Conservation (phyloP, 2,888 invertebrate genomes). For the Dynastes grantii region DNA sequence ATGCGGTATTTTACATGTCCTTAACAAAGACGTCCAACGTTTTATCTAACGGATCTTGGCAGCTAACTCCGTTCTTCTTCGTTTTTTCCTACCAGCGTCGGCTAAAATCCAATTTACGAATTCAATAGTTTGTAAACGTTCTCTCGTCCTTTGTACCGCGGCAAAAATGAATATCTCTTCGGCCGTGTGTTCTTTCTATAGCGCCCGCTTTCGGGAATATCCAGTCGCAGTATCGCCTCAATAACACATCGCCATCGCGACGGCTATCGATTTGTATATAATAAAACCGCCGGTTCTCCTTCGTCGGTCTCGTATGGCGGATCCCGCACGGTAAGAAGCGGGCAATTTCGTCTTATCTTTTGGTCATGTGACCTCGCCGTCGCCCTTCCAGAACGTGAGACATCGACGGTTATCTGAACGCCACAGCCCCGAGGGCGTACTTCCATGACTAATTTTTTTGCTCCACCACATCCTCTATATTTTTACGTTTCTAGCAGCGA, state of each 20-base stretch:
- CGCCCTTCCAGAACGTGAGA: not conserved
- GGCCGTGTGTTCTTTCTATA: conserved; percentile 23
- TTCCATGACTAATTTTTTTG: conserved; percentile 37
- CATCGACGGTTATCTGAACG: conserved; percentile 29
- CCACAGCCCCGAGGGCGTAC: conserved; percentile 14
- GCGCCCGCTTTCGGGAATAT: conserved; percentile 13
- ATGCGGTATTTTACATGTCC: not conserved
- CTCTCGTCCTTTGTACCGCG: conserved; percentile 14
- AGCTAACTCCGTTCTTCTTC: not conserved
- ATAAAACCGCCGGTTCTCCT: conserved; percentile 13
- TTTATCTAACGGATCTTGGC: conserved; percentile 6
- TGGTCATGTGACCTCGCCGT: conserved; percentile 32
- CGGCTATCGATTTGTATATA: conserved; percentile 21
- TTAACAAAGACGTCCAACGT: conserved; percentile 14
- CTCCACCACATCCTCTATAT: not conserved
- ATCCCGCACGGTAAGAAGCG: conserved; percentile 9
- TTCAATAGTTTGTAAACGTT: conserved; percentile 12
- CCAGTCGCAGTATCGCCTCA: conserved; percentile 1
- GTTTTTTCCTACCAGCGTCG: not conserved
- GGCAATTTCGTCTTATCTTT: conserved; percentile 39
- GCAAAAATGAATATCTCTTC: conserved; percentile 18
- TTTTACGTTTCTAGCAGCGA: not conserved
- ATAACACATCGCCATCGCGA: conserved; percentile 15
- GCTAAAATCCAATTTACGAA: conserved; percentile 22
- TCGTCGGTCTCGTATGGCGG: not conserved